A percentile compares a stretch with the other conserved stretches of the same genome.
Conservation (phyloP, 2,113 vertebrate genomes). For the Hylia prasina region DNA sequence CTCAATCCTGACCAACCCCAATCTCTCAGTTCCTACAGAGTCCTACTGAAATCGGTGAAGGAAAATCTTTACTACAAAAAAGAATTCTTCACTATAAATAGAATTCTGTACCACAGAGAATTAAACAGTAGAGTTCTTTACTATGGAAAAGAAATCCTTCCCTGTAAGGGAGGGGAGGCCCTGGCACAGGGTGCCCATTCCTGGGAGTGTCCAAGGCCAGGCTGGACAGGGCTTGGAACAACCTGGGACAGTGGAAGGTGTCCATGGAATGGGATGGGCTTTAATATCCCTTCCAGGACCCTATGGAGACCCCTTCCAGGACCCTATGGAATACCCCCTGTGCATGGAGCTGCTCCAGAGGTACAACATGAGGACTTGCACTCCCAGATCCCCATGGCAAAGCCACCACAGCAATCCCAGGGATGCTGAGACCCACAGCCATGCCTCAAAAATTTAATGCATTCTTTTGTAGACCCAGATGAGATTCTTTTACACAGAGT, state of each 20-base stretch:
- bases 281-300: not conserved
- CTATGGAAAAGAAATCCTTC: not conserved
- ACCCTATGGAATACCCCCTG: fast-evolving
- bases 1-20: not conserved
- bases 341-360: too few relatives aligned
- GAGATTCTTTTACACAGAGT: not conserved
- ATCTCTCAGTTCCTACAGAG: not conserved
- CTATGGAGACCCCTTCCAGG: not conserved
- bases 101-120: not conserved
- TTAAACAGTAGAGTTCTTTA: not conserved
- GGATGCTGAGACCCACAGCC: not conserved
- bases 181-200: not conserved
- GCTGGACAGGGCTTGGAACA: not conserved
- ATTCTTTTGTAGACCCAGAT: not conserved
- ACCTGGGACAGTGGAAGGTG: fast-evolving
- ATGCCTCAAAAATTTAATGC: not conserved
- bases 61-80: not conserved
- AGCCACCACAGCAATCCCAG: not conserved
- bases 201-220: fast-evolving
- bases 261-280: not conserved
- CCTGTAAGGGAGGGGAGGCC: not conserved
- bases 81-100: not conserved
- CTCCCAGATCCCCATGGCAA: not conserved
- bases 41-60: fast-evolving
- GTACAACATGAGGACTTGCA: fast-evolving